These are phyloP conservation scores for Hypomecis punctinalis DNA, from an alignment of 2,888 invertebrate species.

Conservation along the genomic window DNA sequence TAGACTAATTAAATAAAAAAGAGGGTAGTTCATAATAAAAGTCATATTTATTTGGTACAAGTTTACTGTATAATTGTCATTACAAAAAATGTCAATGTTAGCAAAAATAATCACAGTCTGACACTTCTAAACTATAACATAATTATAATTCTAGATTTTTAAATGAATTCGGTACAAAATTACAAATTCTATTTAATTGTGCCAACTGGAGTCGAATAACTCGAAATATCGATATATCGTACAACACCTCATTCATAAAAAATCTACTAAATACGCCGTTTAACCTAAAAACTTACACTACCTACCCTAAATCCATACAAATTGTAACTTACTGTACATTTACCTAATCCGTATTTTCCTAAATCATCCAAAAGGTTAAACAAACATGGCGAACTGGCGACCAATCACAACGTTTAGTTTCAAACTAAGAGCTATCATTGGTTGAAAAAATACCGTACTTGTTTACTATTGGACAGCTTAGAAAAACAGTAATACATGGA, in stretches of 20 bases:
- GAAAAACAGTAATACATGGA: constrained; percentile 40
- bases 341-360: constrained; percentile 33
- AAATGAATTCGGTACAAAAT: constrained; percentile 37
- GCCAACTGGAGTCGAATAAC: constrained; percentile 34
- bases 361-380: too few relatives aligned
- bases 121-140: constrained; percentile 65
- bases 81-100: constrained; percentile 84
- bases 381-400: too few relatives aligned
- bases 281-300: constrained; percentile 45
- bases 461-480: too few relatives aligned
- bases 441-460: too few relatives aligned
- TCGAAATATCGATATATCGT: constrained; percentile 25
- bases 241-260: constrained; percentile 46
- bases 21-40: constrained; percentile 23
- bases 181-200: constrained; percentile 30
- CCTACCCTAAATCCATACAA: constrained; percentile 52
- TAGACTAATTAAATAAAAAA: too few relatives aligned
- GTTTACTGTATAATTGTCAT: constrained; percentile 82
- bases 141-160: constrained; percentile 36
- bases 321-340: constrained; percentile 57
- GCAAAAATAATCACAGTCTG: constrained; percentile 85
- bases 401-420: too few relatives aligned
- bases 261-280: constrained; percentile 41
- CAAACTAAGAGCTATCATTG: too few relatives aligned
- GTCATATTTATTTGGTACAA: constrained; percentile 71